Percentiles rank a stretch among this genome's conserved stretches.
Evolutionary conservation across 1,140 invertebrate genomes (phyloP).

Genomic region (Delia radicum): DNA sequence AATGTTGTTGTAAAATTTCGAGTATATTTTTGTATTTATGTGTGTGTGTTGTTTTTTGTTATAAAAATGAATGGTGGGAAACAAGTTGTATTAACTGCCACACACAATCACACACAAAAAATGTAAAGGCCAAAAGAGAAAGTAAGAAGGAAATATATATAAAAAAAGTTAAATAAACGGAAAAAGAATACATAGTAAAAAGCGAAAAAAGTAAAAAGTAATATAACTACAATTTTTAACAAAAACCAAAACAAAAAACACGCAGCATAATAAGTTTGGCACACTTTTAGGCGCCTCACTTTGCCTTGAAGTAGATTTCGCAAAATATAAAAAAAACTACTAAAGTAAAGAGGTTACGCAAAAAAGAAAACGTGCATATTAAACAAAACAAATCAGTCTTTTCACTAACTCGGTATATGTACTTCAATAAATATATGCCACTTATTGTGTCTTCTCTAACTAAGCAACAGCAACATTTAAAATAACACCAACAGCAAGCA

Average conservation of each 20-base stretch:
- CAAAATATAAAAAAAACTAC: background rate
- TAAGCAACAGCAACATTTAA: background rate
- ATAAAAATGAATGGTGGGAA: background rate
- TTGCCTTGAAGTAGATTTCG: background rate
- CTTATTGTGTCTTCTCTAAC: background rate
- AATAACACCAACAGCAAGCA: background rate
- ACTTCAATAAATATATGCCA: background rate
- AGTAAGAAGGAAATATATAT: background rate
- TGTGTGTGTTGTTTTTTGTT: background rate
- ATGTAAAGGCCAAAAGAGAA: conserved; percentile 10
- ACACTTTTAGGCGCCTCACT: background rate
- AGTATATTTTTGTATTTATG: background rate
- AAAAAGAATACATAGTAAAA: background rate
- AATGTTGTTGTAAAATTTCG: too few species aligned
- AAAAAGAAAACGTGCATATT: conserved; percentile 1
- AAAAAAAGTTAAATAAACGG: background rate
- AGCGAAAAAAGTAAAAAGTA: background rate
- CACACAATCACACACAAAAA: background rate
- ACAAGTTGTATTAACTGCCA: background rate
- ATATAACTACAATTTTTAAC: background rate
- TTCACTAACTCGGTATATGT: background rate
- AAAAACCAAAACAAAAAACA: background rate
- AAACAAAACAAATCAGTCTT: background rate
- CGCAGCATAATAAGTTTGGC: background rate
- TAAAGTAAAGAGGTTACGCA: background rate